These are phyloP conservation scores for Pomatostomus ruficeps DNA, from an alignment of 2,113 vertebrate species.

Conservation along the genomic window DNA sequence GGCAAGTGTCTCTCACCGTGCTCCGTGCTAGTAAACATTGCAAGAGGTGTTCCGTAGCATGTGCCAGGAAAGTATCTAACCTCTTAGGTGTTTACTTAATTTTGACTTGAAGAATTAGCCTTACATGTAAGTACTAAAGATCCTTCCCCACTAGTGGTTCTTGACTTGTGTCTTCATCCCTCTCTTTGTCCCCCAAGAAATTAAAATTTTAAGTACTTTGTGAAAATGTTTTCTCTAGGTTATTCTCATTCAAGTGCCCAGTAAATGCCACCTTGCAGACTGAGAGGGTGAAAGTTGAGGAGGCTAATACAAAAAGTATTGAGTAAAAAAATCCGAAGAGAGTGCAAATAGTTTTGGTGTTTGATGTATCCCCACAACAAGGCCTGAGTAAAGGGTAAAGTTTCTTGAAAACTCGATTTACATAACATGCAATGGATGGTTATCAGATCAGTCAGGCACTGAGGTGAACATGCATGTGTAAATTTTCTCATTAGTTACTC, in stretches of 20 bases:
- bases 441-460: background rate
- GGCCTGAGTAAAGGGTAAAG: background rate
- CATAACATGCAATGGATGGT: background rate
- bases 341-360: background rate
- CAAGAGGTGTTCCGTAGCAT: background rate
- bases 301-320: background rate
- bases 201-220: background rate
- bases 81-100: background rate
- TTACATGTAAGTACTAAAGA: background rate
- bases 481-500: background rate
- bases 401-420: background rate
- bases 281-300: background rate
- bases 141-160: background rate
- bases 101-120: background rate
- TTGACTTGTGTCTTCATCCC: background rate
- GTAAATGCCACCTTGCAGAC: background rate
- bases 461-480: background rate
- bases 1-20: background rate
- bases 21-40: background rate
- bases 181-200: background rate
- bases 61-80: rapidly evolving
- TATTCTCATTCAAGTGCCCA: background rate
- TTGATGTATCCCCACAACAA: background rate
- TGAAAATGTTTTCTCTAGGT: background rate
- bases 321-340: background rate